phyloP scores from a whole-genome alignment of 2,797 vertebrate genomes.

The Sebastolobus alascanus region DNA sequence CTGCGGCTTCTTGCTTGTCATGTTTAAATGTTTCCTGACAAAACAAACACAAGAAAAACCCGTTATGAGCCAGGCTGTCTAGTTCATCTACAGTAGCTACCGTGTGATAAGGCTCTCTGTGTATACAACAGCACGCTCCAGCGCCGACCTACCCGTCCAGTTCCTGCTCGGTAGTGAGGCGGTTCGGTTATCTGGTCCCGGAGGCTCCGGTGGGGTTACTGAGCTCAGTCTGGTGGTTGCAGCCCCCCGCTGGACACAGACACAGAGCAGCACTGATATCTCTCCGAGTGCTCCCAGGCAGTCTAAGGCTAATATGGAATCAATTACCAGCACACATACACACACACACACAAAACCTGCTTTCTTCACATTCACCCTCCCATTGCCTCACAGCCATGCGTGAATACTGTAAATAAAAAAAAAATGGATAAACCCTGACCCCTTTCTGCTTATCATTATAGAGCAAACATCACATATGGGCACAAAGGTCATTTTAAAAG shows the following conservation, averaged over 20 bases:
- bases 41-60: not conserved
- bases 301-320: constrained; percentile 64
- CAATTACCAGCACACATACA: constrained; percentile 41
- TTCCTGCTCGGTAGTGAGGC: not conserved
- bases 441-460: not conserved
- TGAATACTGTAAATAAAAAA: constrained; percentile 7
- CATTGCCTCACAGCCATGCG: not conserved
- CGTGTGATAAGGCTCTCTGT: no score
- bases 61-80: not conserved
- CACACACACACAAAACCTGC: not conserved
- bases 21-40: constrained; percentile 42
- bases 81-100: no score
- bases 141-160: constrained; percentile 8
- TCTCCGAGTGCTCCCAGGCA: constrained; percentile 25
- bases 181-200: not conserved
- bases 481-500: constrained; percentile 1
- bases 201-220: not conserved
- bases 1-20: constrained; percentile 71
- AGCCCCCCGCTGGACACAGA: constrained; percentile 14
- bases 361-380: constrained; percentile 7
- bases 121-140: not conserved
- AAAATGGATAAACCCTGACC: not conserved
- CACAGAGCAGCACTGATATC: constrained; percentile 14
- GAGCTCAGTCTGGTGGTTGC: not conserved
- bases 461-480: constrained; percentile 5